phyloP scores from a whole-genome alignment of 2,888 invertebrate genomes.

The Zhuqinia jingwanae region DNA sequence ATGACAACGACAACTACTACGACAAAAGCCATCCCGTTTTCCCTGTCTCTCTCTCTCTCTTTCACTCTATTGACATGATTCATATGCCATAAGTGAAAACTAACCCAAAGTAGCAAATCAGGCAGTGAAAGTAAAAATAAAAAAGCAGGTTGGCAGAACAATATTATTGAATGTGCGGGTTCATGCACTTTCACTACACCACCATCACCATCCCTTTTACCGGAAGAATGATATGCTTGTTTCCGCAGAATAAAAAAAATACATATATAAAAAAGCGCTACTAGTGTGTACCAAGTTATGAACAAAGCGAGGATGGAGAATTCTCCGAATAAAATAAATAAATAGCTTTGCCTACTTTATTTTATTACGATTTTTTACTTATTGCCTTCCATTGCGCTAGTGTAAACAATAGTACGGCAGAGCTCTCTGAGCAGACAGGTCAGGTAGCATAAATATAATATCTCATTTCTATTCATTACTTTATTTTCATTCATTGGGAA shows the following conservation, averaged over 20 bases:
- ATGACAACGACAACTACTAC: not conserved
- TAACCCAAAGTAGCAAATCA: slow-evolving; percentile 17
- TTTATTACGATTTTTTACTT: not conserved
- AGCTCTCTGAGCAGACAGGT: slow-evolving; percentile 9
- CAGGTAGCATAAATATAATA: slow-evolving; percentile 26
- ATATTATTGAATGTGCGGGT: slow-evolving; percentile 50
- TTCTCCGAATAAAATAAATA: too few species aligned
- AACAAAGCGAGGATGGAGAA: too few species aligned
- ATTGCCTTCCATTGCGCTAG: slow-evolving; percentile 1
- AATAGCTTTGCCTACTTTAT: too few species aligned
- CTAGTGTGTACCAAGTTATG: slow-evolving; percentile 1
- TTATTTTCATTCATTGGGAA: not conserved
- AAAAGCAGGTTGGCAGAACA: slow-evolving; percentile 2
- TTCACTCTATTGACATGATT: slow-evolving; percentile 40
- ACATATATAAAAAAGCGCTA: slow-evolving; percentile 3
- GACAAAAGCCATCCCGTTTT: slow-evolving; percentile 52
- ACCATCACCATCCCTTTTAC: slow-evolving; percentile 18
- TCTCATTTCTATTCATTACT: slow-evolving; percentile 61
- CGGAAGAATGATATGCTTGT: slow-evolving; percentile 63
- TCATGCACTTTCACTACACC: slow-evolving; percentile 39
- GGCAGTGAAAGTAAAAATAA: slow-evolving; percentile 25
- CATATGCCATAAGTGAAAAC: slow-evolving; percentile 25
- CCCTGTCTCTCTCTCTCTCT: not conserved
- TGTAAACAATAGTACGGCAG: too few species aligned
- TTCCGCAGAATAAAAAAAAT: slow-evolving; percentile 51